A percentile compares a stretch with the other conserved stretches of the same genome.
Evolutionary conservation across 1,140 invertebrate species (phyloP).

Genomic region (Caenorhabditis brenneri): DNA sequence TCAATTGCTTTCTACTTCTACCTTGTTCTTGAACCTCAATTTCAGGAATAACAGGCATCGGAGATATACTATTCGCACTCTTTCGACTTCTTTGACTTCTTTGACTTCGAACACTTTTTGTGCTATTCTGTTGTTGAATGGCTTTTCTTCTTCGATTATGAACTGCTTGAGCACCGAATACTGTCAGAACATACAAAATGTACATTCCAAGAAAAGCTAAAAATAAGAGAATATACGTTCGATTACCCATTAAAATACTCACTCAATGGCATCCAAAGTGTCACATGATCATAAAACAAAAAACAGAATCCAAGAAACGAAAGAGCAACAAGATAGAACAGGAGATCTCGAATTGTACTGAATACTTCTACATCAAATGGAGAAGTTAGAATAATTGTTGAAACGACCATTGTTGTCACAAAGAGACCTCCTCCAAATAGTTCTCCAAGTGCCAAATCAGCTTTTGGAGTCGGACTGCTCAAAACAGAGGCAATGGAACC

Average conservation of each 20-base stretch:
- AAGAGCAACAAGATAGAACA: constrained; percentile 76
- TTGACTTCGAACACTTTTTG: neutral
- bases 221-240: neutral
- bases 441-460: constrained; percentile 75
- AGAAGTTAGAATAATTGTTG: constrained; percentile 74
- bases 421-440: constrained; percentile 76
- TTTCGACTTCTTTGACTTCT: neutral
- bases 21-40: constrained; percentile 1
- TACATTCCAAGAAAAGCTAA: constrained; percentile 25
- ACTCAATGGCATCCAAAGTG: constrained; percentile 70
- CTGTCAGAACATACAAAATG: constrained; percentile 15
- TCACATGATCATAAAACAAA: constrained; percentile 72
- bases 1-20: neutral
- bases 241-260: neutral
- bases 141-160: constrained; percentile 34
- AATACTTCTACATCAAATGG: constrained; percentile 74
- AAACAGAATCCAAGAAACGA: constrained; percentile 73
- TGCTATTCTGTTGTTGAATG: neutral
- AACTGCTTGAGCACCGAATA: neutral
- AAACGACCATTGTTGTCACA: constrained; percentile 78
- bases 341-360: constrained; percentile 74
- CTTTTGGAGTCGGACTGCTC: constrained; percentile 72
- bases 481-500: constrained; percentile 75
- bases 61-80: neutral
- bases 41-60: constrained; percentile 27